Percentiles rank a stretch among this genome's conserved stretches.
Evolutionary conservation across 2,797 vertebrate species (phyloP).

Genomic region (Brachymystax lenok): DNA sequence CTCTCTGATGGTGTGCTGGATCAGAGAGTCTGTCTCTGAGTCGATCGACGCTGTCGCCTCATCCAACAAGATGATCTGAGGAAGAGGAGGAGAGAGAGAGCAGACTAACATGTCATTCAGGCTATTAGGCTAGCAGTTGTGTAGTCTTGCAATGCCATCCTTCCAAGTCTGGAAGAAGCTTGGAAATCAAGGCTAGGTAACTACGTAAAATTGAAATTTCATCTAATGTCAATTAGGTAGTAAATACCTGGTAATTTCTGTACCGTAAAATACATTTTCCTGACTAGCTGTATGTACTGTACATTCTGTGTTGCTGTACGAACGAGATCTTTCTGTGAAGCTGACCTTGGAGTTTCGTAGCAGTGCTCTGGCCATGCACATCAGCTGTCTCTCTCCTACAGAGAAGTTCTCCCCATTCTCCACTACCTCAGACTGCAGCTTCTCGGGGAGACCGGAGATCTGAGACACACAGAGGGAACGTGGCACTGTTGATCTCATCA

Average conservation of each 20-base stretch:
- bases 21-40: constrained; percentile 81
- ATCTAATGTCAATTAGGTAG: background rate
- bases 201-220: background rate
- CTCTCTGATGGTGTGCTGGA: constrained; percentile 81
- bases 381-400: constrained; percentile 80
- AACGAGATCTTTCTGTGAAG: too few species aligned
- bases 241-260: background rate
- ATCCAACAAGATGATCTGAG: constrained; percentile 84
- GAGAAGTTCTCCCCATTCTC: constrained; percentile 89
- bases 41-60: constrained; percentile 88
- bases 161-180: background rate
- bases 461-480: constrained; percentile 50
- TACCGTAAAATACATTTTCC: background rate
- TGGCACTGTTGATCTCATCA: background rate
- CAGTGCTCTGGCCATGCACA: constrained; percentile 83
- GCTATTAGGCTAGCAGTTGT: background rate
- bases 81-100: background rate
- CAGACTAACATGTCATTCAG: background rate
- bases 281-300: background rate
- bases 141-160: background rate
- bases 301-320: background rate
- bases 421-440: constrained; percentile 71
- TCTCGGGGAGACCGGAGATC: constrained; percentile 76
- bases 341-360: constrained; percentile 83
- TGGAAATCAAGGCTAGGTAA: background rate